Conservation (phyloP, 2,888 invertebrate species). For the Fabriciana adippe region DNA sequence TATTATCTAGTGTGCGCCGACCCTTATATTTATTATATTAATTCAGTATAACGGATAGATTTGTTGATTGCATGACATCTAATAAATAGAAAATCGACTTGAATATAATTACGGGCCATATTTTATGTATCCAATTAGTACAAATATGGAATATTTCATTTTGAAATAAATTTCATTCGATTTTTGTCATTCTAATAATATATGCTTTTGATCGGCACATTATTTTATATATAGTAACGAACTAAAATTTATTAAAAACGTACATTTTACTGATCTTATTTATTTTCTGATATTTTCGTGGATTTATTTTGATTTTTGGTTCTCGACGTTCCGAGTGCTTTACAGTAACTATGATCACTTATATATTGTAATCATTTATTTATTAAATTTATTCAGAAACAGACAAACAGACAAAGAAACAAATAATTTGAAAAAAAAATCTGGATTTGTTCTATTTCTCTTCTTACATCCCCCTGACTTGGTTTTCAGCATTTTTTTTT, state of each 20-base stretch:
- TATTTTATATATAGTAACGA: background rate
- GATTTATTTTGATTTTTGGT: too few species aligned
- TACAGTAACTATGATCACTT: too few species aligned
- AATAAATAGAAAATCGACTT: conserved; percentile 7
- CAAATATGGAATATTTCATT: conserved; percentile 1
- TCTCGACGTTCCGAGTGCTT: background rate
- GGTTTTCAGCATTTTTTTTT: too few species aligned
- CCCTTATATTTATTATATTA: conserved; percentile 14
- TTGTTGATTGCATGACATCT: conserved; percentile 14
- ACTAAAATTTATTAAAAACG: too few species aligned
- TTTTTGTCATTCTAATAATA: background rate
- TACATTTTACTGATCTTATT: too few species aligned
- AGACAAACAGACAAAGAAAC: too few species aligned
- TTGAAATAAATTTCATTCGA: background rate
- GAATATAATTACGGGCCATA: conserved; percentile 5
- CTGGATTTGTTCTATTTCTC: too few species aligned
- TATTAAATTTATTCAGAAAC: too few species aligned
- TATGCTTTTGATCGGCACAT: background rate
- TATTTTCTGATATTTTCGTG: too few species aligned
- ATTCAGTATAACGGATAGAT: conserved; percentile 13
- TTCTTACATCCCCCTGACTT: too few species aligned
- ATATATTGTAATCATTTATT: too few species aligned
- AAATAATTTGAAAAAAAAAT: too few species aligned
- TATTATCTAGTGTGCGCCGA: background rate
- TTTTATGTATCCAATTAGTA: conserved; percentile 15